Evolutionary conservation across 1,140 invertebrate species (phyloP).

Genomic region (Papilio glaucus): DNA sequence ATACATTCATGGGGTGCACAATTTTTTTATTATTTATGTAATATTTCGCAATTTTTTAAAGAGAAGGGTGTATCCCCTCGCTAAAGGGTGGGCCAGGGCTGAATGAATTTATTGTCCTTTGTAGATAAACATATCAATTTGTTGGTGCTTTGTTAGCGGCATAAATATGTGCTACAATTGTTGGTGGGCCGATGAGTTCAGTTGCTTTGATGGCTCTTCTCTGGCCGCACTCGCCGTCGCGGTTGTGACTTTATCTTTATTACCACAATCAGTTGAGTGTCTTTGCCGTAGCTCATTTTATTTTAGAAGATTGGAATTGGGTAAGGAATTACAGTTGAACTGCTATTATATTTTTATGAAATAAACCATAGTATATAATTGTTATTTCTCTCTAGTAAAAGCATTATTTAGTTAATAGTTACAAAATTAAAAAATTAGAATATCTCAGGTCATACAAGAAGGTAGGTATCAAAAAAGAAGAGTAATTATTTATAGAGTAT

Average conservation of each 20-base stretch:
- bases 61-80: conserved; percentile 76
- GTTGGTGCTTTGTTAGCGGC: conserved; percentile 78
- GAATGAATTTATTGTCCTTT: conserved; percentile 81
- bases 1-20: conserved; percentile 50
- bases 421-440: too few relatives aligned
- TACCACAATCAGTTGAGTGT: conserved; percentile 14
- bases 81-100: conserved; percentile 76
- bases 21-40: conserved; percentile 78
- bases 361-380: too few relatives aligned
- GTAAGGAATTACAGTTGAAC: conserved; percentile 32
- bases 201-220: conserved; percentile 63
- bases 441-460: too few relatives aligned
- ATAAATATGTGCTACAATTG: conserved; percentile 78
- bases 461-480: too few relatives aligned
- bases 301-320: not conserved
- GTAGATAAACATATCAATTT: conserved; percentile 84
- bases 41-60: conserved; percentile 82
- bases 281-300: too few relatives aligned
- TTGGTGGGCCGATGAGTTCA: conserved; percentile 54
- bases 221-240: conserved; percentile 47
- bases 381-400: too few relatives aligned
- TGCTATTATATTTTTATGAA: not conserved
- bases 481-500: too few relatives aligned
- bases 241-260: conserved; percentile 5
- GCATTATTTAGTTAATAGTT: too few relatives aligned